Evolutionary conservation across 2,888 invertebrate genomes (phyloP), one percentile per base, ranked within the genome.

Genomic region (Parnassius mnemosyne): DNA sequence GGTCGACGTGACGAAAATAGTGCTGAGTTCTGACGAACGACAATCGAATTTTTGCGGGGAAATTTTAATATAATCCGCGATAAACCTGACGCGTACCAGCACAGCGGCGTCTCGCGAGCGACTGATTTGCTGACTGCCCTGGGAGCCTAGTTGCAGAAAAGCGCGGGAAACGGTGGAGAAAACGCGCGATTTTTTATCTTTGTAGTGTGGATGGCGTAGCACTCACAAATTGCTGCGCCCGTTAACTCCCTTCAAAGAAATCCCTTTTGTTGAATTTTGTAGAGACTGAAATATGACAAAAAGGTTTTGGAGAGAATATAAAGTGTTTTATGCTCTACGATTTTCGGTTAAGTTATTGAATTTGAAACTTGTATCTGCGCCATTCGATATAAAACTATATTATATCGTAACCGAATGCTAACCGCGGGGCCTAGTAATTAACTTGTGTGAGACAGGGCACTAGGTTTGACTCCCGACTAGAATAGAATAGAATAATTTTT

Each of bases 111-210:
- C 51, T 51, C 53, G 58, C 59, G 63, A 56, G 56, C 63, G 53
- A 60, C 63, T 63, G 63, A 44, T 44, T 20, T 5, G 50, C 43
- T 50, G 59, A 43, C 13, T 44, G 63, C 46, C 61, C 61, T 56
- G 61, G 56, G 52, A 56, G 52, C 52, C 13, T 55, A 46, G 55
- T 55, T 56, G 59, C 52, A 50, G 59, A 59, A 63, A 63, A 63
- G 63, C 63, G 63, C 63, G 63, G 63, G 63, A 61, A 61, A 61
- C 44, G 56, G 13, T 53, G 9, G 55, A 20, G 51, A 55, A 55
- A 63, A 63, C 53, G 54, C 47, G 57, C 55, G 41, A 53, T 60
- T 53, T 58, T 61, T 56, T 61, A 52, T 61, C 51, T 61, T 46
- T 63, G 53, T 16, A 56, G 44, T 55, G 52, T 55, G 20, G 54